phyloP scores from a whole-genome alignment of 2,888 invertebrate genomes.

The Diaperis boleti region DNA sequence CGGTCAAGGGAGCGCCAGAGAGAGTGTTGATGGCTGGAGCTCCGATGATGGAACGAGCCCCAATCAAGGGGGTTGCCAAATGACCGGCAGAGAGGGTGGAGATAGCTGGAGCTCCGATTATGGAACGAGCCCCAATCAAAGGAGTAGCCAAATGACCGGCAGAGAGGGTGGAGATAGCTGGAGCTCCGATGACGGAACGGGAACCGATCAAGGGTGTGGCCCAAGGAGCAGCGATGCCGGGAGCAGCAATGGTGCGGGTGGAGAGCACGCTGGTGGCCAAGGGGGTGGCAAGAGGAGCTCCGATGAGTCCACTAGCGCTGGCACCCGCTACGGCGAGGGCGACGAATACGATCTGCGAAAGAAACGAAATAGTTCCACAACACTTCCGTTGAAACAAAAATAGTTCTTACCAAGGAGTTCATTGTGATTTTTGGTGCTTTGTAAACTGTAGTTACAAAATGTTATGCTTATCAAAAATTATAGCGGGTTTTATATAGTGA shows the following conservation, averaged over 20 bases:
- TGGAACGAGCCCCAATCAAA: too few relatives aligned
- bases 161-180: background rate
- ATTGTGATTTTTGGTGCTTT: slow-evolving; percentile 15
- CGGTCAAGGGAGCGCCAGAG: too few relatives aligned
- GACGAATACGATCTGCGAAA: slow-evolving; percentile 21
- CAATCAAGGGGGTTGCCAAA: too few relatives aligned
- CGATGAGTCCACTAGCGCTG: slow-evolving; percentile 24
- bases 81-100: too few relatives aligned
- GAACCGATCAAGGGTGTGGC: background rate
- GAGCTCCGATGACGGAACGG: slow-evolving; percentile 14
- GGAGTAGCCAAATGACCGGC: slow-evolving; percentile 9
- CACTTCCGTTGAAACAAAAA: background rate
- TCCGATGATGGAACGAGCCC: too few relatives aligned
- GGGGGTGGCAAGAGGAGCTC: slow-evolving; percentile 18
- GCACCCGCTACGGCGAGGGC: slow-evolving; percentile 23
- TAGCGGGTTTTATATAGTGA: slow-evolving; percentile 20
- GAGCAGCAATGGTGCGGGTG: slow-evolving; percentile 12
- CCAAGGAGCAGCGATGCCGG: background rate
- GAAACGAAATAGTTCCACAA: background rate
- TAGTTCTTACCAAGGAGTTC: slow-evolving; percentile 27
- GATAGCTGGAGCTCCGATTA: too few relatives aligned
- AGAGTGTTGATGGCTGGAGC: too few relatives aligned
- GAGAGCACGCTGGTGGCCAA: slow-evolving; percentile 22
- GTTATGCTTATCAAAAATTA: background rate
- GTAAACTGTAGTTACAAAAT: slow-evolving; percentile 27